Percentiles rank a stretch among this genome's conserved stretches.
These are phyloP conservation scores for Loripinus fragilis DNA, from an alignment of 2,888 invertebrate genomes.

Conservation along the genomic window DNA sequence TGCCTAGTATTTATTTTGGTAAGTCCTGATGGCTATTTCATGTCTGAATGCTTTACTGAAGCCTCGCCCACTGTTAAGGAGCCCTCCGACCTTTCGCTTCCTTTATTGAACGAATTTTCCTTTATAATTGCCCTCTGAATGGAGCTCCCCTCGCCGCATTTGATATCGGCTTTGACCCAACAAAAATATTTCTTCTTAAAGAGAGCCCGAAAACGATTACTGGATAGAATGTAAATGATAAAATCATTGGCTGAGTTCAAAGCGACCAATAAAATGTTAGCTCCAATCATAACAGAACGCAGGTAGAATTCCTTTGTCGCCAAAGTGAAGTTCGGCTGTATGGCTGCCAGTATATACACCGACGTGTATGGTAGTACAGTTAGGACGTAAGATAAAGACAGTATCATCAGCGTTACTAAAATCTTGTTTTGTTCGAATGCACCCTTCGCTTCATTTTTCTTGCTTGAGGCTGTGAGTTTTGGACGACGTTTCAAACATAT, in stretches of 20 bases:
- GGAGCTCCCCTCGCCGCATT: no score
- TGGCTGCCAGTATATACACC: not conserved
- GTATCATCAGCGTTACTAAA: not conserved
- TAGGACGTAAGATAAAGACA: not conserved
- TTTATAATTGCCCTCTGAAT: no score
- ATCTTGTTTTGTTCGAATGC: not conserved
- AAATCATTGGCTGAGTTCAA: constrained; percentile 3
- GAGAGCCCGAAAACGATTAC: not conserved
- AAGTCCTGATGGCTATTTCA: no score
- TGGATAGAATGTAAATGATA: not conserved
- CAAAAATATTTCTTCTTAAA: not conserved
- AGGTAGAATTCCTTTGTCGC: not conserved
- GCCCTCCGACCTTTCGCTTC: no score
- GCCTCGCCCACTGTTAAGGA: no score
- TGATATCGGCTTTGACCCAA: no score
- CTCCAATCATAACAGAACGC: not conserved
- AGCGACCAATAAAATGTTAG: not conserved
- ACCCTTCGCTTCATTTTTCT: not conserved
- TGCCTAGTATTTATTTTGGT: no score
- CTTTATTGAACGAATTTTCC: no score
- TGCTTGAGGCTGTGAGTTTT: not conserved
- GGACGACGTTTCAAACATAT: not conserved
- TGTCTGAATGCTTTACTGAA: no score
- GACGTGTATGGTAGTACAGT: not conserved
- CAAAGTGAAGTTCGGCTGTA: not conserved